A percentile compares a stretch with the other conserved stretches of the same genome.
Conservation (phyloP, 35 echinoderm and acorn worm genomes). For the Heliocidaris tuberculata region DNA sequence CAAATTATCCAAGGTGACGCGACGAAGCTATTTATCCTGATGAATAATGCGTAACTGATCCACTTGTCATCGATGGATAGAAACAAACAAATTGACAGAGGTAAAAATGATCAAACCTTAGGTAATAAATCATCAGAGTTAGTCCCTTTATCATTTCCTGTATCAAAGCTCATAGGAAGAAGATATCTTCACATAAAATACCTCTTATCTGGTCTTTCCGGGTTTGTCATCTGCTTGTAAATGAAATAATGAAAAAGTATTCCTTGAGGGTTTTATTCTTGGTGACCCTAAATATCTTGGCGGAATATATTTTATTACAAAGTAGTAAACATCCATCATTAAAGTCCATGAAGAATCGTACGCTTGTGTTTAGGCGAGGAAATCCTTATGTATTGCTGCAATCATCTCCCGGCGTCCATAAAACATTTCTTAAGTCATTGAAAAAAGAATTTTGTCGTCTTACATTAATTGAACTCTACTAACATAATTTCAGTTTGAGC, state of each 20-base stretch:
- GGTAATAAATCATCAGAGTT: background rate
- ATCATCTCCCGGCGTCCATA: no score
- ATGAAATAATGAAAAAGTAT: background rate
- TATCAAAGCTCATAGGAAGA: background rate
- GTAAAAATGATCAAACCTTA: background rate
- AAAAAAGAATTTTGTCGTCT: background rate
- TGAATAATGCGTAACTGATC: background rate
- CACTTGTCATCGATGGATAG: background rate
- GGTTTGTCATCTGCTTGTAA: background rate
- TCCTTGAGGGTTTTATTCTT: background rate
- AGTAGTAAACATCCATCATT: background rate
- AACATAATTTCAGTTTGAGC: background rate
- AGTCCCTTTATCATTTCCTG: slow-evolving; percentile 3
- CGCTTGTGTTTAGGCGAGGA: background rate
- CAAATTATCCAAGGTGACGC: slow-evolving; percentile 9
- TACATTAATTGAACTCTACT: background rate
- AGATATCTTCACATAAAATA: background rate
- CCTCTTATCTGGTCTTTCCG: background rate
- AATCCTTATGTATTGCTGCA: background rate
- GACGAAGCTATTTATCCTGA: slow-evolving; percentile 10
- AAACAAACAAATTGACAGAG: slow-evolving; percentile 10
- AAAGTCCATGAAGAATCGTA: background rate
- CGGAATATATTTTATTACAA: background rate
- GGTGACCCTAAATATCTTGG: background rate
- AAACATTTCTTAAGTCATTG: no score